Base-by-base conservation (phyloP, 2,888 invertebrate species). In the Tetragonula carbonaria region DNA sequence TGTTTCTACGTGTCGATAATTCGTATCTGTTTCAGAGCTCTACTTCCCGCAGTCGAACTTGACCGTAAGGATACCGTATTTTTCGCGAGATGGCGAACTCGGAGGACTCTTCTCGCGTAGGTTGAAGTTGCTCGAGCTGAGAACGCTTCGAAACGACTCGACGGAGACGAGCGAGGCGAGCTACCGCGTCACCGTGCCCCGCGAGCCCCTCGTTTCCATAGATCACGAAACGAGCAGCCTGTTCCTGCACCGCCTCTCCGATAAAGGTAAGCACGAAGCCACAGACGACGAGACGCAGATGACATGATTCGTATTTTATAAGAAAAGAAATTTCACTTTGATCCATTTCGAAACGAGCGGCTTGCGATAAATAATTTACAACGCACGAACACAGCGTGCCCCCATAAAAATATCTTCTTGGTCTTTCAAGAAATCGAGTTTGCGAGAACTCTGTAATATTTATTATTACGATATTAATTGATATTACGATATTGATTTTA, bases 41-140 rank as follows among this genome's bases (percentile, higher is more conserved):
- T 94, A 94, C 80, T 94, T 94, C 84, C 93, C 94, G 28, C 94
- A 94, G 72, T 94, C 94, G 57, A 91, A 94, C 67, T 78, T 94
- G 75, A 90, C 88, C 8, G 66, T 94, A 62, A 91, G 91, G 62
- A 72, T 94, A 70, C 94, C 94, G 4, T 91, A 92, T 62, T 71
- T 88, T 33, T 33, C 71, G 50, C 85, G 81, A 66, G 89, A 91
- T 51, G 87, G 82, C 11, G 55, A 16, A 0, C 78, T 28, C 28
- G 28, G 88, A 33, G 79, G 38, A 8, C 38, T 79, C 1, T 28
- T 28, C 23, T 45, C 78, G 6, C 74, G 90, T 53, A 85, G 88
- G 38, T 51, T 93, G 21, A 90, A 89, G 13, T 67, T 94, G 66
- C 75, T 94, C 55, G 90, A 86, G 16, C 81, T 93, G 65, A 91